phyloP scores from a whole-genome alignment of 2,888 invertebrate genomes.

The Sisyra terminalis region DNA sequence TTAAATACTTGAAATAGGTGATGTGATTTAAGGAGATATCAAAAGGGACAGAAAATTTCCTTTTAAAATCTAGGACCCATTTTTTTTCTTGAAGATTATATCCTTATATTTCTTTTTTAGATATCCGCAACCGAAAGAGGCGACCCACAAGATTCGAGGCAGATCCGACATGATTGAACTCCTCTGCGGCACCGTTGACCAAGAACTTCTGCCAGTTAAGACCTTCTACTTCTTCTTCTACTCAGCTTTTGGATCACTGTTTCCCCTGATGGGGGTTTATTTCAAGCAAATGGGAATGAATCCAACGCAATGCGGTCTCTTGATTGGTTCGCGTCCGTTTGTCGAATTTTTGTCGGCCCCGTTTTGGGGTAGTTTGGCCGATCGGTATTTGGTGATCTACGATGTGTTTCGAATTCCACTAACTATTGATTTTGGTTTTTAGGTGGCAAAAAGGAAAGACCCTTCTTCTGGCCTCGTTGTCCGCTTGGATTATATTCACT shows the following conservation, averaged over 20 bases:
- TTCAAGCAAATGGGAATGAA: constrained; percentile 99
- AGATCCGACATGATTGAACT: constrained; percentile 71
- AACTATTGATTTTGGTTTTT: constrained; percentile 7
- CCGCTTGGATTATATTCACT: constrained; percentile 95
- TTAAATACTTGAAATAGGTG: no score
- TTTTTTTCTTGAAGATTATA: no score
- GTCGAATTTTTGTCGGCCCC: constrained; percentile 95
- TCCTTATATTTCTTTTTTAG: no score
- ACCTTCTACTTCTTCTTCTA: constrained; percentile 99
- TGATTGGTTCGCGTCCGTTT: constrained; percentile 92
- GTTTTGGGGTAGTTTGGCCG: constrained; percentile 94
- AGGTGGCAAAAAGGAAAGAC: constrained; percentile 76
- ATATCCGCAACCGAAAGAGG: constrained; percentile 75
- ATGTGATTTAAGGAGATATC: no score
- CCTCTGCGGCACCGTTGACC: constrained; percentile 69
- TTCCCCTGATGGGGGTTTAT: constrained; percentile 96
- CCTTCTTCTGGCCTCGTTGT: constrained; percentile 74
- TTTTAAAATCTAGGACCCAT: no score
- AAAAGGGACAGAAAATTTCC: no score
- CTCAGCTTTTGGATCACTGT: constrained; percentile 94
- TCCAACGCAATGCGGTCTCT: constrained; percentile 81
- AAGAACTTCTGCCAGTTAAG: constrained; percentile 86
- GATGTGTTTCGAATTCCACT: no score
- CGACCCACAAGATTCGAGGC: constrained; percentile 79
- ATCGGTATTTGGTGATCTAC: constrained; percentile 35